Conservation (phyloP, 2,888 invertebrate genomes). For the Erannis defoliaria region DNA sequence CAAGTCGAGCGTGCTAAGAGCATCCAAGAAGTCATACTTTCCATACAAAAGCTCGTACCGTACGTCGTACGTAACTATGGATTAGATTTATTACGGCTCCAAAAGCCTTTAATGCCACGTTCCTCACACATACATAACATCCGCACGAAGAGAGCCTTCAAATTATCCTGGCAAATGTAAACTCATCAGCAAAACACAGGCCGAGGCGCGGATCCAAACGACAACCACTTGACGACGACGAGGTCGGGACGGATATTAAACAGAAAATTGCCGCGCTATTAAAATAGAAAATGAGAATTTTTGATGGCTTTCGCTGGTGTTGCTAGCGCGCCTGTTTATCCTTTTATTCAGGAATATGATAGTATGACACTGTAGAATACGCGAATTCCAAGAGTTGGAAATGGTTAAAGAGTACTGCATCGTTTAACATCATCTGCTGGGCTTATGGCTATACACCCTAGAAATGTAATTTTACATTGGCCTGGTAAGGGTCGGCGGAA, state of each 20-base stretch:
- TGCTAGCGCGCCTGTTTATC: slow-evolving; percentile 6
- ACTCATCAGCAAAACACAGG: slow-evolving; percentile 17
- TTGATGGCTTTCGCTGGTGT: slow-evolving; percentile 40
- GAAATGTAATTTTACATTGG: too few relatives aligned
- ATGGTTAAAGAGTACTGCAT: too few relatives aligned
- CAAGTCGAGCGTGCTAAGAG: too few relatives aligned
- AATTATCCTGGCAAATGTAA: slow-evolving; percentile 26
- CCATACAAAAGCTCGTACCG: too few relatives aligned
- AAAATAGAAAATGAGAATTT: slow-evolving; percentile 52
- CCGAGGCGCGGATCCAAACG: slow-evolving; percentile 9
- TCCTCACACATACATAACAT: slow-evolving; percentile 4
- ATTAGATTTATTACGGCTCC: not conserved
- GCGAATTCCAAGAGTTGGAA: too few relatives aligned
- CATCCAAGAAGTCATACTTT: too few relatives aligned
- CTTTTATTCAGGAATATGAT: not conserved
- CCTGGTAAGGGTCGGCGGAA: too few relatives aligned
- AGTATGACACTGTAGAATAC: not conserved
- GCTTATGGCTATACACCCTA: too few relatives aligned
- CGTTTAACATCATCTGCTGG: too few relatives aligned
- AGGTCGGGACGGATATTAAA: slow-evolving; percentile 27
- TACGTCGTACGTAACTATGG: too few relatives aligned
- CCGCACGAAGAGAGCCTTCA: not conserved
- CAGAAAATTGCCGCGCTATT: slow-evolving; percentile 45
- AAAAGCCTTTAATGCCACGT: not conserved
- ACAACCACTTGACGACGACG: slow-evolving; percentile 19